Evolutionary conservation across 2,797 vertebrate genomes (phyloP), one percentile per base, ranked within the genome.

Genomic region (Falco biarmicus): DNA sequence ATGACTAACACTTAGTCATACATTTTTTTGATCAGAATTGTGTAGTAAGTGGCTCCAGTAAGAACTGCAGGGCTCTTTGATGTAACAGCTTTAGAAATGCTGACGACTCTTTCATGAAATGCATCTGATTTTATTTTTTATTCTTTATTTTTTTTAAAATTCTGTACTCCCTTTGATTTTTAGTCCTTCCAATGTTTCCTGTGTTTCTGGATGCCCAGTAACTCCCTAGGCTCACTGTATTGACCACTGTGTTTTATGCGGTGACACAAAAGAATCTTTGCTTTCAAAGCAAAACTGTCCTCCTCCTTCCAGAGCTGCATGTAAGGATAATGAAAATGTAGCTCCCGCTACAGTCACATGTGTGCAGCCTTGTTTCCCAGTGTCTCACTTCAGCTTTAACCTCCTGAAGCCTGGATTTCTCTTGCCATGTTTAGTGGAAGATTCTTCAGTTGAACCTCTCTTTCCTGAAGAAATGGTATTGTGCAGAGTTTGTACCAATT

Each of bases 271-370:
- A 68, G 14, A 70, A 32, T 39, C 9, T 76, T 78, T 63, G 26
- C 41, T 84, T 71, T 54, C 22, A 22, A 68, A 90, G 41, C 11
- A 69, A 24, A 95, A 19, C 24, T 83, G 14, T 15, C 31, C 17
- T 69, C 18, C 34, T 71, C 26, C 17, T 70, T 63, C 28, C 59
- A 21, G 43, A 77, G 13, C 53, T 80, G 17, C 2, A 5, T 17
- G 8, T 18, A n/a, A 57, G 51, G 60, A 63, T 48, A 13, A 4
- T 51, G 45, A 60, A 82, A 39, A 59, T 1, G 5, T 21, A 53
- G 20, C 26, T 82, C 8, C 20, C 2, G 0, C 43, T 75, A 24
- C 1, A 45, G 34, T 43, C 13, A 1, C 5, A 1, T 37, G 20
- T 15, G 24, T 37, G 25, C 13, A 53, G 17, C 29, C 5, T 68